Evolutionary conservation across 1,140 invertebrate genomes (phyloP), one percentile per base, ranked within the genome.

Genomic region (Globodera rostochiensis): DNA sequence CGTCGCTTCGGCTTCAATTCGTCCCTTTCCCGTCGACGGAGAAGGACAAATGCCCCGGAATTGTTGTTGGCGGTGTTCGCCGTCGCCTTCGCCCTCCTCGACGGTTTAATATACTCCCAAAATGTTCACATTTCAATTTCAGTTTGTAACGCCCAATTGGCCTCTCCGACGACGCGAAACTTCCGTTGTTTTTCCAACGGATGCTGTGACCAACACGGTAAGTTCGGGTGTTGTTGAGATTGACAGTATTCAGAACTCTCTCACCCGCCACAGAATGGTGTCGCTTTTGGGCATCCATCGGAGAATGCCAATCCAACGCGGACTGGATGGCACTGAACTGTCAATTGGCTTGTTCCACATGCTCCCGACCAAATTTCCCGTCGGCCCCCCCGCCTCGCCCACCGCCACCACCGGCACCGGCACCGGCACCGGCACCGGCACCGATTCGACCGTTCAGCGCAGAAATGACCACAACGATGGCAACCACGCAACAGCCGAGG

Each of bases 291-390:
- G 85, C 85, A 25, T 77, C 77, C 25, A 86, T 86, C 69, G 86
- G 84, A 0, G 86, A 86, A 75, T 86, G 86, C 74, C 75, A 83
- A 45, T 21, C 80, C n/a, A 86, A 86, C 64, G n/a, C 79, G 8
- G 86, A 87, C 21, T 86, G 86, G 86, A 86, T 86, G 86, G 73
- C 46, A 19, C 13, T 47, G 19, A 86, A 87, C 45, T 86, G 86
- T 64, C 86, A 86, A 57, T 57, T 86, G 73, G 78, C 86, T 0
- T 86, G 86, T 60, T 21, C 21, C 25, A 80, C 53, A 7, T 83
- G 83, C 50, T 74, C 50, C 13, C 76, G 75, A 6, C 19, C 5
- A 3, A 13, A 25, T n/a, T 47, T 49, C 50, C 69, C 49, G 45
- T 47, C 80, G 36, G 49, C 47, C 45, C 53, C 83, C 19, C 67